These are phyloP conservation scores for Incurvaria masculella DNA, from an alignment of 2,888 invertebrate species.

Conservation along the genomic window DNA sequence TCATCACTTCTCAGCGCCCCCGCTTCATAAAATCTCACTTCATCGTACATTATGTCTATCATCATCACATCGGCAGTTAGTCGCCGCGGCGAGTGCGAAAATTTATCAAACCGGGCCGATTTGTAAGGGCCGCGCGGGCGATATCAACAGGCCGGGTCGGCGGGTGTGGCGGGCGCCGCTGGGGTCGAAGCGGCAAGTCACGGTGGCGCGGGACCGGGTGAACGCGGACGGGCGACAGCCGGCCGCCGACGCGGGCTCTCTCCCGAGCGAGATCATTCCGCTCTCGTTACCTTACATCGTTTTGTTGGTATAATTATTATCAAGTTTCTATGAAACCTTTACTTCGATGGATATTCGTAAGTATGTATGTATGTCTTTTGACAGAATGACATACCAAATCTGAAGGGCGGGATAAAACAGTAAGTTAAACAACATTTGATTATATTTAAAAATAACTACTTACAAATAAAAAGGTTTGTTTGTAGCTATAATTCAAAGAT, in stretches of 20 bases:
- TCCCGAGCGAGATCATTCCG: too few relatives aligned
- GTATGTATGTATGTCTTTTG: too few relatives aligned
- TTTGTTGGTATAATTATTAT: too few relatives aligned
- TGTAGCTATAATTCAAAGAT: too few relatives aligned
- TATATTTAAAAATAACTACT: too few relatives aligned
- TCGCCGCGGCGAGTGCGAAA: neutral
- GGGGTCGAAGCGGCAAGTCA: neutral
- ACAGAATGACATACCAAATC: too few relatives aligned
- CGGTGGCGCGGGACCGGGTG: neutral
- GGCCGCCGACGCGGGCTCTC: neutral
- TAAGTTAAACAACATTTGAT: too few relatives aligned
- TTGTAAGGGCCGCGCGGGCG: neutral
- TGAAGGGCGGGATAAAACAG: too few relatives aligned
- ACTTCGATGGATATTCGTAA: too few relatives aligned
- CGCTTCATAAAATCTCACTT: conserved; percentile 54
- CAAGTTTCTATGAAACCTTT: too few relatives aligned
- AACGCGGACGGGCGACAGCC: neutral
- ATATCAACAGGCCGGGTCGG: neutral
- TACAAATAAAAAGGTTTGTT: too few relatives aligned
- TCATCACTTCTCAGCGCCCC: conserved; percentile 32
- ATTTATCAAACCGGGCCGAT: neutral
- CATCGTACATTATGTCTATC: conserved; percentile 53
- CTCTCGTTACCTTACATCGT: too few relatives aligned
- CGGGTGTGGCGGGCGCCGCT: neutral
- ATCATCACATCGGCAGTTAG: conserved; percentile 45